phyloP scores from a whole-genome alignment of 2,797 vertebrate species.

The Pangasius krempfi region DNA sequence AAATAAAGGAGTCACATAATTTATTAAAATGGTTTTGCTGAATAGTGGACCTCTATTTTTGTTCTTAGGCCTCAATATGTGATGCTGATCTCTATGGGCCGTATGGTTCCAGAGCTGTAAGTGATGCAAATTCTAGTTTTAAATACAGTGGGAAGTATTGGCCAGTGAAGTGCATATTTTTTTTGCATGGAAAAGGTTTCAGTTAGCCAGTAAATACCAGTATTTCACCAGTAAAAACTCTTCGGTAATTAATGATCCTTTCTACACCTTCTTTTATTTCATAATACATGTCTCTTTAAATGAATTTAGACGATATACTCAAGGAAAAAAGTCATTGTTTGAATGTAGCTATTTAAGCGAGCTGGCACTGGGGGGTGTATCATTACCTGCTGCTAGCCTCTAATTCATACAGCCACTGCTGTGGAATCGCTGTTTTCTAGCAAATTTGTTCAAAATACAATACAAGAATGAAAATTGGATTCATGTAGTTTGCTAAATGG shows the following conservation, averaged over 20 bases:
- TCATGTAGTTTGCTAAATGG: background rate
- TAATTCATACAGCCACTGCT: background rate
- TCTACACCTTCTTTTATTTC: background rate
- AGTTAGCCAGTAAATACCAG: background rate
- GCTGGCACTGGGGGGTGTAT: too few species aligned
- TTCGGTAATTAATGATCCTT: background rate
- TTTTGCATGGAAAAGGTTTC: background rate
- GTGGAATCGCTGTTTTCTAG: background rate
- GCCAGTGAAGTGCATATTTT: background rate
- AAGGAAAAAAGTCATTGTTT: background rate
- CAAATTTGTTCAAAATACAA: background rate
- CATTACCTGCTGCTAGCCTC: background rate
- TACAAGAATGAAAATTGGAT: background rate
- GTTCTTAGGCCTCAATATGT: slow-evolving; percentile 80
- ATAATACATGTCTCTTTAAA: background rate
- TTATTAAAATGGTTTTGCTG: background rate
- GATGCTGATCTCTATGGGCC: slow-evolving; percentile 81
- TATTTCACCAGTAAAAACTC: background rate
- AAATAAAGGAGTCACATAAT: background rate
- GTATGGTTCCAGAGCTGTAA: slow-evolving; percentile 85
- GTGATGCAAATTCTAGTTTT: slow-evolving; percentile 62
- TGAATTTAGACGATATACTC: background rate
- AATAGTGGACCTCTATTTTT: slow-evolving; percentile 61
- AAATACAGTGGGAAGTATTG: background rate
- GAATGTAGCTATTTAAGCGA: background rate